Evolutionary conservation across 2,797 vertebrate genomes (phyloP), one percentile per base, ranked within the genome.

Genomic region (Rhinoraja longicauda): DNA sequence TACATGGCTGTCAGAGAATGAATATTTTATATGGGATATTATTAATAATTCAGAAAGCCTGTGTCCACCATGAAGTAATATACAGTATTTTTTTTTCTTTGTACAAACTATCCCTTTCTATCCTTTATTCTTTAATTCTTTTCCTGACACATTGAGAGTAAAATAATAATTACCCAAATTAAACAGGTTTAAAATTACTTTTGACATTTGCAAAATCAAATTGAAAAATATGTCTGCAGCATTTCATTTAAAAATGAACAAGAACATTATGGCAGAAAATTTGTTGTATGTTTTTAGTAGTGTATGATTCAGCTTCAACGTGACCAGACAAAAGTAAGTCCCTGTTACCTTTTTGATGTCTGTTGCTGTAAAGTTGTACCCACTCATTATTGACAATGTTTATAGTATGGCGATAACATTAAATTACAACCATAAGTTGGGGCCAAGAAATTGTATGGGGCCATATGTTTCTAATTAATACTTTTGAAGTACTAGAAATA

Each of bases 391-490:
- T 94, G 94, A 73, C 93, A 96, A 95, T 96, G 96, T 96, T 97
- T 97, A 96, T 95, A 95, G 95, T 95, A 95, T 75, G 96, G 96
- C 96, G 96, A 95, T 97, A 96, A 97, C 95, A 93, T 96, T 96
- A 96, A 97, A 96, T 97, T 97, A 96, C 96, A 96, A 94, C 95
- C 95, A 92, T 75, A 92, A 75, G 90, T 92, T 92, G 67, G 45
- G 90, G 95, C 95, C 95, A 96, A 95, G 94, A 94, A 96, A 95
- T 95, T 94, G 94, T 95, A 95, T 94, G 93, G 94, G 94, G 94
- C 95, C 96, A 95, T 97, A 95, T 96, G 96, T 95, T 97, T 97
- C 95, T 96, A 96, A 97, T 97, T 97, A 97, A 95, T 94, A 70
- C 88, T 95, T 96, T 96, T 97, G 96, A 97, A 96, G 96, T 96